phyloP scores from a whole-genome alignment of 2,888 invertebrate species.

The Odontomyia ornata region DNA sequence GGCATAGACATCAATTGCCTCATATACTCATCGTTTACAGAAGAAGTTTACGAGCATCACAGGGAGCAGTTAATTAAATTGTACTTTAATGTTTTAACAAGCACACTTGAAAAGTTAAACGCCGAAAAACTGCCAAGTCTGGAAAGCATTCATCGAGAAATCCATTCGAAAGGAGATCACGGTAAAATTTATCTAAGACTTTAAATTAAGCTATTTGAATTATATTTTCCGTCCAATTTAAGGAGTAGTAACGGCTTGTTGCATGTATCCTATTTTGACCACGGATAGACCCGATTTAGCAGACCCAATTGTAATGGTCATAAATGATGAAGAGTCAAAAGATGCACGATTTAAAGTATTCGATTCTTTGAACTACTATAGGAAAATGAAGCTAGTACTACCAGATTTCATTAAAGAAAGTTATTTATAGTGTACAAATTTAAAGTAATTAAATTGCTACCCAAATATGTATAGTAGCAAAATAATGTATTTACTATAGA shows the following conservation, averaged over 20 bases:
- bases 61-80: constrained; percentile 53
- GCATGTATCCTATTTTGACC: constrained; percentile 55
- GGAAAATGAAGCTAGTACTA: constrained; percentile 54
- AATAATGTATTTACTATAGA: no score
- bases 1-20: constrained; percentile 58
- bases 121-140: constrained; percentile 55
- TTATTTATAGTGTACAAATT: no score
- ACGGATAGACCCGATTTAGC: constrained; percentile 55
- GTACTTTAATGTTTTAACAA: constrained; percentile 53
- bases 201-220: not conserved
- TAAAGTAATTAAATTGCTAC: no score
- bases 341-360: constrained; percentile 54
- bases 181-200: constrained; percentile 51
- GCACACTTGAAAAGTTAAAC: constrained; percentile 53
- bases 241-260: constrained; percentile 55
- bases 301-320: constrained; percentile 54
- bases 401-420: constrained; percentile 51
- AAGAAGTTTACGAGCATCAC: constrained; percentile 53
- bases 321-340: constrained; percentile 54
- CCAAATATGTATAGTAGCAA: no score
- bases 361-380: constrained; percentile 54
- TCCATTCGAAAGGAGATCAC: constrained; percentile 55
- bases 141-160: constrained; percentile 54
- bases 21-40: constrained; percentile 56
- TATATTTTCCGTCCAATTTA: not conserved